Base-by-base conservation (phyloP, 2,888 invertebrate genomes). In the Sthenelais limicola region DNA sequence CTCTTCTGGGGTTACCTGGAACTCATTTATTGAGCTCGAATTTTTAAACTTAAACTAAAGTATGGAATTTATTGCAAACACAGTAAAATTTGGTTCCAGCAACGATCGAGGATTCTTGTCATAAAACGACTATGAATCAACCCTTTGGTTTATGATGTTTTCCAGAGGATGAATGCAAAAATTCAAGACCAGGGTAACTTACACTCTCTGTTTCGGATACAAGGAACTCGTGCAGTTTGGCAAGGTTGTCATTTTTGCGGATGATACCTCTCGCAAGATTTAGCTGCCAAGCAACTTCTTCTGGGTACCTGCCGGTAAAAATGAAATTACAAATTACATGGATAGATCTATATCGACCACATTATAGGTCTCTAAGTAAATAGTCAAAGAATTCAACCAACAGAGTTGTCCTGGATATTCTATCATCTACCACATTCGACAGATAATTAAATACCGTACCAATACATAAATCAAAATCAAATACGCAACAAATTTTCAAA, bases 241-340 rank as follows among this genome's bases (percentile, higher is more conserved):
- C 94, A 78, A 96, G 91, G 0, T 93, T 91, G 85, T 95, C 94
- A 54, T 92, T 93, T 69, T 95, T 91, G 48, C 97, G 91, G 74
- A 98, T 97, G 84, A 95, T 94, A 79, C 94, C 94, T 28, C 97
- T 91, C 0, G 96, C 94, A 21, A 97, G 88, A 78, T 95, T 93
- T 75, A 98, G 89, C 84, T 98, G 97, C 95, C 97, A 98, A 0
- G 95, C 98, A 74, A 97, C 89, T 15, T 92, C 92, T 76, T 94
- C 93, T 0, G 98, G 98, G 88, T 97, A 98, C 94, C 94, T 93
- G 79, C 12, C 54, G 32, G 9, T 12, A 5, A 66, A 12, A 52
- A n/a, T 52, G 52, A 15, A 15, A 15, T 18, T 3, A 24, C 9
- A 18, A 24, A 56, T 56, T 9, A 35, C 33, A 35, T 66, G 21